Percentiles rank a stretch among this genome's conserved stretches.
These are phyloP conservation scores for Parnassius orleans DNA, from an alignment of 2,888 invertebrate genomes.

Conservation along the genomic window DNA sequence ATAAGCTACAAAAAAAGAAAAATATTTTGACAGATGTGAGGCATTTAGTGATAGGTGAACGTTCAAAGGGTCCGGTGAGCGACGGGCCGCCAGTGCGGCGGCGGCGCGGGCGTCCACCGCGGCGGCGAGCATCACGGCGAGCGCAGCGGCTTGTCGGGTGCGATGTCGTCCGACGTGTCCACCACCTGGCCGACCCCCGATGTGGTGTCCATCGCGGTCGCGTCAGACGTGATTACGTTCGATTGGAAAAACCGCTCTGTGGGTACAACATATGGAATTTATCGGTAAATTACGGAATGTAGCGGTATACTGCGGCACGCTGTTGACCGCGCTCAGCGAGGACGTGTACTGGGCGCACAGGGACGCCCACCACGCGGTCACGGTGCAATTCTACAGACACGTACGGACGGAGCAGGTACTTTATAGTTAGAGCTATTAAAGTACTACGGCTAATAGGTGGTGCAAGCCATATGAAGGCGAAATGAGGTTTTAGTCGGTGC, in stretches of 20 bases:
- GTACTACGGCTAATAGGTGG: too few species aligned
- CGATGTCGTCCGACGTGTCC: constrained; percentile 59
- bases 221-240: constrained; percentile 79
- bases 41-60: not conserved
- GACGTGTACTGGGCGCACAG: too few species aligned
- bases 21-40: not conserved
- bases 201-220: constrained; percentile 78
- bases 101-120: constrained; percentile 73
- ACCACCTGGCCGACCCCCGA: constrained; percentile 54
- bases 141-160: constrained; percentile 69
- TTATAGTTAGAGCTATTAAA: too few species aligned
- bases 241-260: constrained; percentile 84
- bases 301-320: too few species aligned
- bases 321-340: too few species aligned
- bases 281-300: too few species aligned
- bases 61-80: constrained; percentile 57
- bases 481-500: too few species aligned
- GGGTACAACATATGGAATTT: not conserved
- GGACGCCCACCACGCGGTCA: too few species aligned
- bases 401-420: too few species aligned
- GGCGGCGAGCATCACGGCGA: constrained; percentile 63
- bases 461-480: too few species aligned
- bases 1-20: not conserved
- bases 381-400: too few species aligned
- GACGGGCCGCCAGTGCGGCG: constrained; percentile 74